Base-by-base conservation (phyloP, 2,888 invertebrate species). In the Anticlea derivata region DNA sequence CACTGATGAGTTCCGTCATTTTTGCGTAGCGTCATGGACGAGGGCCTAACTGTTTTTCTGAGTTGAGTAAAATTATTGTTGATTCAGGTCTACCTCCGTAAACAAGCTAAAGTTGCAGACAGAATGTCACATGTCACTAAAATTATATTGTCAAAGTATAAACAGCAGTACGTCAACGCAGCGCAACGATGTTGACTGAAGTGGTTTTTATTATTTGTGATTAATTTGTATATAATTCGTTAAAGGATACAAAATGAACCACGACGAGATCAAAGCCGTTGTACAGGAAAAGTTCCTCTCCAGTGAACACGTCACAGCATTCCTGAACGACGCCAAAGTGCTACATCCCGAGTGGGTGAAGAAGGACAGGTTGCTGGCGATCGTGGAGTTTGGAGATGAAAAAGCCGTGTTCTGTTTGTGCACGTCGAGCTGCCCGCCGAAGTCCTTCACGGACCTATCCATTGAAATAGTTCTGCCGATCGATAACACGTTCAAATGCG, bases 391-490 rank as follows among this genome's bases (percentile, higher is more conserved):
- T 67, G 88, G 87, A 55, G 89, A 89, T 56, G 91, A 91, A 78
- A 91, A 90, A 67, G 90, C 90, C 45, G 86, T 91, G 43, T 90
- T 91, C 71, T 88, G 89, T 74, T 81, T 90, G 63, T 85, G 81
- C 65, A 83, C 89, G 45, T 87, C 94, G 48, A 92, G 92, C 68
- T 91, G 88, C 66, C 94, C 94, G 63, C 94, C 96, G 11, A 93
- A 92, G 74, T 93, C 93, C 47, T 94, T 94, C 72, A 94, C 94
- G 41, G 96, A 97, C 84, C 90, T 97, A 63, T 93, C 94, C 7
- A 93, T 97, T 68, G 96, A 96, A 83, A 94, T 94, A 79, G 94
- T 95, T 41, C 92, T 97, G 68, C 95, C 97, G 17, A 93, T 97
- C 48, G 95, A 96, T 85, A 93, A 93, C 66, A 93, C 93, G 69